Percentiles rank a stretch among this genome's conserved stretches.
These are phyloP conservation scores for Psilopogon haemacephalus DNA, from an alignment of 2,113 vertebrate genomes.

Conservation along the genomic window DNA sequence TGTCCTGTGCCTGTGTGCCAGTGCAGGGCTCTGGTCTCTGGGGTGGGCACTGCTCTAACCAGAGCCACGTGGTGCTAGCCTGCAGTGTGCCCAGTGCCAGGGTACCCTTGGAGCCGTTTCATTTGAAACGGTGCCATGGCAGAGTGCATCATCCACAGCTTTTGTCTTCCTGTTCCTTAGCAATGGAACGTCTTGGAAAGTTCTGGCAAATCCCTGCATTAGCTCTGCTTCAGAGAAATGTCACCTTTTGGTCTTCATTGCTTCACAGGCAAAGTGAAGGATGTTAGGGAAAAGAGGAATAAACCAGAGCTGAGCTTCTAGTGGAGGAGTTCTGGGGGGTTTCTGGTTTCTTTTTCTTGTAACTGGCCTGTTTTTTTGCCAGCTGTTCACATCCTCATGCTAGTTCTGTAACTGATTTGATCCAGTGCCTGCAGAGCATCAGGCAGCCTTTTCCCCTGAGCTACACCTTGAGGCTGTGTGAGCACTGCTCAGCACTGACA, in stretches of 20 bases:
- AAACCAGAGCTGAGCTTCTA: background rate
- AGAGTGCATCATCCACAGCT: background rate
- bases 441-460: background rate
- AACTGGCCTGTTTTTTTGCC: background rate
- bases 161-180: background rate
- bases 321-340: background rate
- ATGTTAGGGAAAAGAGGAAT: background rate
- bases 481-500: background rate
- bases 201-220: background rate
- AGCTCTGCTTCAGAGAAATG: background rate
- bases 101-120: background rate
- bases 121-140: background rate
- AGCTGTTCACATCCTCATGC: background rate
- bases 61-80: background rate
- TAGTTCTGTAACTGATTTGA: background rate
- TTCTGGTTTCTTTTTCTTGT: background rate
- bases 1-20: background rate
- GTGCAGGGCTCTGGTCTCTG: background rate
- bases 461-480: rapidly evolving
- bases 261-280: background rate
- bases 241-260: background rate
- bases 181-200: background rate
- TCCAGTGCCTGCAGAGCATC: background rate
- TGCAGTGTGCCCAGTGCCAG: background rate
- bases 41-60: background rate